Percentiles rank a stretch among this genome's conserved stretches.
phyloP scores from a whole-genome alignment of 2,888 invertebrate species.

The Andrena dorsata region DNA sequence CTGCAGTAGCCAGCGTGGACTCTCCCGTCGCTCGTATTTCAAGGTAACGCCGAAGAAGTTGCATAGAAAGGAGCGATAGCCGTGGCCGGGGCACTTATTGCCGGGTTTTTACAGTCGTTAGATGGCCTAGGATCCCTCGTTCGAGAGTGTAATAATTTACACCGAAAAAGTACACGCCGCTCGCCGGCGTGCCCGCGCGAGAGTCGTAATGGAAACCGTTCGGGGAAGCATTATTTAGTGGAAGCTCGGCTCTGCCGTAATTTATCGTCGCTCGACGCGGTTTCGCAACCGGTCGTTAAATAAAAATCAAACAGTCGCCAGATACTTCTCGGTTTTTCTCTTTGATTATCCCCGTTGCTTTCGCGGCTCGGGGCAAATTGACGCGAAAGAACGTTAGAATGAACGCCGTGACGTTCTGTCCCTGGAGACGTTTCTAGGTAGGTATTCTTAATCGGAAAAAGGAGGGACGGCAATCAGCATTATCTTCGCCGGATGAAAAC shows the following conservation, averaged over 20 bases:
- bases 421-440: neutral
- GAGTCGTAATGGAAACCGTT: conserved; percentile 57
- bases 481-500: neutral
- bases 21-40: conserved; percentile 54
- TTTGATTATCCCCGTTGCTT: conserved; percentile 13
- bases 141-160: conserved; percentile 64
- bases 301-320: conserved; percentile 36
- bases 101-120: conserved; percentile 60
- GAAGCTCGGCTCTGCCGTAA: conserved; percentile 37
- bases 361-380: neutral
- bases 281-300: conserved; percentile 40
- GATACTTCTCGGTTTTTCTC: neutral
- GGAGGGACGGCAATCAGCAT: conserved; percentile 4
- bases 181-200: conserved; percentile 10
- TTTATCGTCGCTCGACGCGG: conserved; percentile 48
- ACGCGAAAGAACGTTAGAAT: conserved; percentile 6
- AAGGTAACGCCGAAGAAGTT: conserved; percentile 67
- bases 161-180: conserved; percentile 57
- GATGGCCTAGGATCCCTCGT: conserved; percentile 56
- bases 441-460: neutral
- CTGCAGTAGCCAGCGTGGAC: conserved; percentile 25
- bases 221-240: conserved; percentile 57
- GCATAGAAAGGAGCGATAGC: conserved; percentile 68
- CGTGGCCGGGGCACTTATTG: conserved; percentile 56
- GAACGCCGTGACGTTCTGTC: neutral